Evolutionary conservation across 2,797 vertebrate genomes (phyloP).

Genomic region (Acestrorhynchus altus): DNA sequence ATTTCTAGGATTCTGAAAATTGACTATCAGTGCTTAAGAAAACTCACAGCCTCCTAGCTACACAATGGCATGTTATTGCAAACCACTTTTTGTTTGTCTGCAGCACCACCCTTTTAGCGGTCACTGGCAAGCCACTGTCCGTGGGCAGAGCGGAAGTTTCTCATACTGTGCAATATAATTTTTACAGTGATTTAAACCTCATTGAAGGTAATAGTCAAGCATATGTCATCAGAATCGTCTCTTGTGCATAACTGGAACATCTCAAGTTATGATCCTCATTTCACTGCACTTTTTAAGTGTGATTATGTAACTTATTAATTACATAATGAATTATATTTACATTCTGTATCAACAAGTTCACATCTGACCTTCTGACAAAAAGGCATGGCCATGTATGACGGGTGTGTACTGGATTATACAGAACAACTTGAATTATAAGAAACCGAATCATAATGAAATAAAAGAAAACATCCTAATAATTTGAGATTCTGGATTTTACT

Average conservation of each 20-base stretch:
- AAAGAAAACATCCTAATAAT: no score
- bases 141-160: slow-evolving; percentile 29
- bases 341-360: not conserved
- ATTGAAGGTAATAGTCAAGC: not conserved
- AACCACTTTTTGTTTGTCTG: slow-evolving; percentile 32
- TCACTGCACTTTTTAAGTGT: not conserved
- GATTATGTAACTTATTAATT: not conserved
- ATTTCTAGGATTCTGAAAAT: not conserved
- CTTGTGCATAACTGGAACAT: not conserved
- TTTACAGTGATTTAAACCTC: slow-evolving; percentile 11
- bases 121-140: slow-evolving; percentile 24
- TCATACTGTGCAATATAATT: not conserved
- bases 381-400: no score
- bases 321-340: not conserved
- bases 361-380: no score
- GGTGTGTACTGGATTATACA: no score
- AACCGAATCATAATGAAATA: no score
- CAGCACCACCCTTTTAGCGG: slow-evolving; percentile 50
- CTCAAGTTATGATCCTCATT: not conserved
- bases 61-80: slow-evolving; percentile 31
- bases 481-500: no score
- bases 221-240: no score
- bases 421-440: no score
- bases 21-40: not conserved
- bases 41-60: not conserved